Evolutionary conservation across 2,113 vertebrate genomes (phyloP).

Genomic region (Pteronura brasiliensis): DNA sequence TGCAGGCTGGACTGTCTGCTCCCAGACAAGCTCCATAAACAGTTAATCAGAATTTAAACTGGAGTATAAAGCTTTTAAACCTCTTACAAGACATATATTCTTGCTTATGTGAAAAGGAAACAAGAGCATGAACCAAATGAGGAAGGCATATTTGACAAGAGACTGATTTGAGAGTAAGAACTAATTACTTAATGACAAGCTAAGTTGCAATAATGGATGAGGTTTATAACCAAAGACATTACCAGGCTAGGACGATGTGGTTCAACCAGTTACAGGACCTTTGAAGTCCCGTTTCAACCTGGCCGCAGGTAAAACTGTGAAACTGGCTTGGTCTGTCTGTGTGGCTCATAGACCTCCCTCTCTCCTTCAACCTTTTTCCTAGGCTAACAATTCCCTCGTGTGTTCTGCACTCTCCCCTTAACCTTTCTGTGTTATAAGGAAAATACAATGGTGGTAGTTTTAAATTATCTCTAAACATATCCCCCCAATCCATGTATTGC

Average conservation of each 20-base stretch:
- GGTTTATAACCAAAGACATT: background rate
- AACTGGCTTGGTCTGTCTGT: background rate
- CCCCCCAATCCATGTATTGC: background rate
- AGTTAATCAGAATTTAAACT: background rate
- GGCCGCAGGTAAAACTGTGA: background rate
- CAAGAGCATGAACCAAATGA: background rate
- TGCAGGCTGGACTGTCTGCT: background rate
- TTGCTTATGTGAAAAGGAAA: background rate
- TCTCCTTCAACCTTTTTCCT: background rate
- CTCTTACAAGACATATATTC: background rate
- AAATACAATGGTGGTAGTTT: background rate
- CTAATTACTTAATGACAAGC: background rate
- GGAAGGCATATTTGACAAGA: background rate
- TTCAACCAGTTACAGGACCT: background rate
- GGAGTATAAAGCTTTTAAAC: background rate
- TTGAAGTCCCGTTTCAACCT: background rate
- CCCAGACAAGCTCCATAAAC: background rate
- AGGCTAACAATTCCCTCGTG: background rate
- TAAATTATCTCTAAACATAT: background rate
- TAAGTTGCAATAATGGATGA: background rate
- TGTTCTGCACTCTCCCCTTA: background rate
- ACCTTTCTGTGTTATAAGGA: background rate
- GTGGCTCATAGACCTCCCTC: background rate
- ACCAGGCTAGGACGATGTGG: background rate
- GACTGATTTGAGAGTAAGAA: background rate